Evolutionary conservation across 1,140 invertebrate genomes (phyloP).

Genomic region (Cyphomyrmex costatus): DNA sequence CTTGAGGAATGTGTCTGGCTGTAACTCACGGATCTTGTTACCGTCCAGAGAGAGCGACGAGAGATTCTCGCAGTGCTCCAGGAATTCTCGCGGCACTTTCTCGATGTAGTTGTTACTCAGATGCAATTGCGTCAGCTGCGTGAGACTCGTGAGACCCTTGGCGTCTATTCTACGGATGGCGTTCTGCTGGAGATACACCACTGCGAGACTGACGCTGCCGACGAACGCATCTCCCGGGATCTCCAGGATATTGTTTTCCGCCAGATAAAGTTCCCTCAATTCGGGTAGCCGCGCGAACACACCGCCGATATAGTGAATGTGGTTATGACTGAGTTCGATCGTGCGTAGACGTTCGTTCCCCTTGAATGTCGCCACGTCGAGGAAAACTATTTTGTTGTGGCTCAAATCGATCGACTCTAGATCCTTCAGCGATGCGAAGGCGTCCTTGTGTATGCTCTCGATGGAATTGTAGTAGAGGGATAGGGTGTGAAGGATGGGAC

Average conservation of each 20-base stretch:
- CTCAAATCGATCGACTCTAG: constrained; percentile 95
- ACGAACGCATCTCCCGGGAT: constrained; percentile 93
- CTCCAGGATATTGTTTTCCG: constrained; percentile 96
- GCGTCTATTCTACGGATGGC: constrained; percentile 92
- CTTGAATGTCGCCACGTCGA: constrained; percentile 91
- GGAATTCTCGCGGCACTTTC: constrained; percentile 91
- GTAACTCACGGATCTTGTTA: constrained; percentile 94
- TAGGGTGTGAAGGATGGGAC: constrained; percentile 92
- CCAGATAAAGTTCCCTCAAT: constrained; percentile 93
- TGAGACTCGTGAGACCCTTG: constrained; percentile 91
- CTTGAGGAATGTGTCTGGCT: constrained; percentile 93
- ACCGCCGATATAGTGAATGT: constrained; percentile 93
- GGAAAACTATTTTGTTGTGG: constrained; percentile 93
- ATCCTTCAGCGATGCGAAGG: constrained; percentile 91
- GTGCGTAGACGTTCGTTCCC: constrained; percentile 92
- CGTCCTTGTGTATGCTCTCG: constrained; percentile 91
- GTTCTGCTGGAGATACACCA: constrained; percentile 96
- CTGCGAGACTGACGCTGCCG: constrained; percentile 91
- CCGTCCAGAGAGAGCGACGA: constrained; percentile 95
- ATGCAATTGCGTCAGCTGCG: constrained; percentile 93
- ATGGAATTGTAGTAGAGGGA: constrained; percentile 95
- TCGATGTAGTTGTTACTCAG: constrained; percentile 95
- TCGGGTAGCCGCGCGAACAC: constrained; percentile 93
- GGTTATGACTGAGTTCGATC: constrained; percentile 95
- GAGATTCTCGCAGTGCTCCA: constrained; percentile 91